Conservation (phyloP, 2,888 invertebrate genomes). For the Tachystola acroxantha region DNA sequence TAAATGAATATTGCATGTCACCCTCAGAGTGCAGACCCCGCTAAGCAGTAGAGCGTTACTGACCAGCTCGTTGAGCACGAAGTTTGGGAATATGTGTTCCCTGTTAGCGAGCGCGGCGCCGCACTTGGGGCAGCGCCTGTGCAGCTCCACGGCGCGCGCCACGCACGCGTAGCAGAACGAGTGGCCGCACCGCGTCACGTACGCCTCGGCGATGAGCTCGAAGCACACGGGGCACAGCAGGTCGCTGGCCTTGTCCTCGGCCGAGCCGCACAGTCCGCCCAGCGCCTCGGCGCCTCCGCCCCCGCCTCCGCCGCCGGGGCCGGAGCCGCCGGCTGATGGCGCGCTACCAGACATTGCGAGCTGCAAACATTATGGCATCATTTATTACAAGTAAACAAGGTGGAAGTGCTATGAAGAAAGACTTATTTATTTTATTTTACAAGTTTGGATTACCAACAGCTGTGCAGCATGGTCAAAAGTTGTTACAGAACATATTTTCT, state of each 20-base stretch:
- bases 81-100: slow-evolving; percentile 91
- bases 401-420: too few relatives aligned
- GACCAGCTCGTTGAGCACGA: slow-evolving; percentile 87
- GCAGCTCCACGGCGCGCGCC: slow-evolving; percentile 93
- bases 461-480: too few relatives aligned
- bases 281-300: slow-evolving; percentile 48
- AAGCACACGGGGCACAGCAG: slow-evolving; percentile 88
- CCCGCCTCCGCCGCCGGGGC: slow-evolving; percentile 43
- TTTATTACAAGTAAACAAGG: too few relatives aligned
- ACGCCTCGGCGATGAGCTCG: slow-evolving; percentile 91
- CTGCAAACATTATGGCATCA: background rate
- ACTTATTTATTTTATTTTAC: too few relatives aligned
- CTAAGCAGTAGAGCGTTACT: too few relatives aligned
- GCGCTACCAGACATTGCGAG: slow-evolving; percentile 35
- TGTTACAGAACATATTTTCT: too few relatives aligned
- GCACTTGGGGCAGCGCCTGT: slow-evolving; percentile 89
- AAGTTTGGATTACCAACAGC: too few relatives aligned
- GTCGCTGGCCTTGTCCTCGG: slow-evolving; percentile 83
- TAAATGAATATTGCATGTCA: too few relatives aligned
- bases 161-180: slow-evolving; percentile 94
- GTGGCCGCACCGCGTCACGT: slow-evolving; percentile 95
- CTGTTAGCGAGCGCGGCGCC: slow-evolving; percentile 82
- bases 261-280: slow-evolving; percentile 80
- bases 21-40: too few relatives aligned
- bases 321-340: slow-evolving; percentile 7